Evolutionary conservation across 2,113 vertebrate genomes (phyloP).

Genomic region (Triplophysa rosa): DNA sequence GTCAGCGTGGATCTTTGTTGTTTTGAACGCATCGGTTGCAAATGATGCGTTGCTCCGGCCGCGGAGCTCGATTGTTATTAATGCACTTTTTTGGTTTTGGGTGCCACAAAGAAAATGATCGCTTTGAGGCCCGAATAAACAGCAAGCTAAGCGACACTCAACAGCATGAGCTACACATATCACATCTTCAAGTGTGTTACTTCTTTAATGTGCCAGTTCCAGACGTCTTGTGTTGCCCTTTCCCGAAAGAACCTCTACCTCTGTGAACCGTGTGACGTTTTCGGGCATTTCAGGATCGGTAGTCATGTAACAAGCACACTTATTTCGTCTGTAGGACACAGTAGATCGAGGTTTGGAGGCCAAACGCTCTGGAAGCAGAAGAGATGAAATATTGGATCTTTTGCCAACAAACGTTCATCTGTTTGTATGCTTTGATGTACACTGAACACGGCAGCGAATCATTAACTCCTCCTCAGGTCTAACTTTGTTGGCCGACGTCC

Average conservation of each 20-base stretch:
- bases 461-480: neutral
- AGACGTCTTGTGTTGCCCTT: constrained; percentile 6
- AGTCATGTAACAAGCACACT: constrained; percentile 35
- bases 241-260: constrained; percentile 46
- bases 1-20: neutral
- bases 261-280: constrained; percentile 28
- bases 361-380: neutral
- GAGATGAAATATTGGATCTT: neutral
- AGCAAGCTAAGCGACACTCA: neutral
- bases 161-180: neutral
- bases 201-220: constrained; percentile 29
- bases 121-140: neutral
- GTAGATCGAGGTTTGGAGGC: constrained; percentile 20
- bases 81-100: constrained; percentile 41
- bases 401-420: neutral
- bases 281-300: constrained; percentile 37
- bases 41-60: neutral
- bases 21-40: neutral
- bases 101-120: constrained; percentile 18
- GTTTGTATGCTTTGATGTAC: neutral
- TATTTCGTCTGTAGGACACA: neutral
- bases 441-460: neutral
- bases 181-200: constrained; percentile 1
- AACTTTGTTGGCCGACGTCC: neutral
- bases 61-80: constrained; percentile 15